Evolutionary conservation across 1,140 invertebrate genomes (phyloP).

Genomic region (Coenobita brevimanus): DNA sequence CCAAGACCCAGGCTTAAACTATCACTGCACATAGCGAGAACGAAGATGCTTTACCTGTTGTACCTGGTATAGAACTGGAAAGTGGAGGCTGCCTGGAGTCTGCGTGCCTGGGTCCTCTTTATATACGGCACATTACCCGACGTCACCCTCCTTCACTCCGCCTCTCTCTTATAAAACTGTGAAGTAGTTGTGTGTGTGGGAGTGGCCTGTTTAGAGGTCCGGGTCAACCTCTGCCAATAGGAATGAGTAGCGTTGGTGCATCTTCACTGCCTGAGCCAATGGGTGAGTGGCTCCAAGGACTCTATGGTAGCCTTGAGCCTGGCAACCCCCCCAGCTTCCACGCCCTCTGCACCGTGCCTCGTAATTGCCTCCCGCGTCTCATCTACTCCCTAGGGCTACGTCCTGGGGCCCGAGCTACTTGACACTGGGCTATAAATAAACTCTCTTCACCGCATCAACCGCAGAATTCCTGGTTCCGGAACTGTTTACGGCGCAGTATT

Average conservation of each 20-base stretch:
- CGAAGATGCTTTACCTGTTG: too few relatives aligned
- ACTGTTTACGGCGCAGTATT: too few relatives aligned
- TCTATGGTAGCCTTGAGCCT: too few relatives aligned
- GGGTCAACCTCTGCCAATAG: conserved; percentile 44
- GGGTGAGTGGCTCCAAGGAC: conserved; percentile 24
- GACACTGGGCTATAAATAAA: too few relatives aligned
- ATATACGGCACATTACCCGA: background rate
- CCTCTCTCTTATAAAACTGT: background rate
- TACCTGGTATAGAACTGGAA: too few relatives aligned
- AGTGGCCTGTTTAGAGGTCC: conserved; percentile 4
- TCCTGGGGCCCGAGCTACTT: background rate
- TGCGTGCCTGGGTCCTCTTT: too few relatives aligned
- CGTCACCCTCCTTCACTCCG: conserved; percentile 5
- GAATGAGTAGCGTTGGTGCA: background rate
- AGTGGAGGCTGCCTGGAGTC: too few relatives aligned
- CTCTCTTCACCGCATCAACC: too few relatives aligned
- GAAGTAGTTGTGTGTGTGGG: background rate
- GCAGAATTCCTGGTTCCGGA: too few relatives aligned
- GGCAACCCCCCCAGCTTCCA: background rate
- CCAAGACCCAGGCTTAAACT: too few relatives aligned
- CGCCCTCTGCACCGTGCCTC: background rate
- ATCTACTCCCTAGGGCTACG: background rate
- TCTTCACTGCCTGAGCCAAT: conserved; percentile 28
- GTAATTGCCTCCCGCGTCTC: background rate
- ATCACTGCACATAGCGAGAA: too few relatives aligned